Base-by-base conservation (phyloP, 2,797 vertebrate species). In the Garrulus glandarius region DNA sequence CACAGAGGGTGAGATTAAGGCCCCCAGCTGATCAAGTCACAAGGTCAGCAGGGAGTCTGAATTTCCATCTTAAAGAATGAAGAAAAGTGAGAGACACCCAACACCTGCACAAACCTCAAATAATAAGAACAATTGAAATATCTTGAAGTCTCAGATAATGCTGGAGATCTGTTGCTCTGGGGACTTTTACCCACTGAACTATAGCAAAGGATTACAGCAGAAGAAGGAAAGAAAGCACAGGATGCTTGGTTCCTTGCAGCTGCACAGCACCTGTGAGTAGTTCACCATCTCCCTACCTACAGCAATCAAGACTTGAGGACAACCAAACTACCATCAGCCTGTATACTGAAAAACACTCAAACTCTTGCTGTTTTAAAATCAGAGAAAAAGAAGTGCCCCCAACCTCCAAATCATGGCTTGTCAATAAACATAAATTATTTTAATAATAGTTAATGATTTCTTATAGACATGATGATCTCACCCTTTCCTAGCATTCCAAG, bases 391-490 rank as follows among this genome's bases (percentile, higher is more conserved):
- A 78, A 41, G 34, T 2, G 13, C 4, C 37, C 30, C 13, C 13
- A 17, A 6, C 23, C 29, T 47, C 36, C 12, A 77, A 70, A 79
- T 43, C 17, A 56, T 2, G 5, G 44, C 17, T 26, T 34, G 55
- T 65, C 69, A 94, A 81, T 80, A 87, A 53, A 19, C 18, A 8
- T 4, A 32, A 43, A 80, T 71, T 44, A 67, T 65, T 91, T 92
- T 75, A 78, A 29, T 44, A 79, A 32, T n/a, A 59, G 19, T 6
- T 53, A 81, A 82, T 60, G 13, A 92, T 87, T 95, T 91, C 80
- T 84, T 81, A 79, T 80, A 93, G 85, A 76, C 67, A 37, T 3
- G 5, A 74, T 92, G 95, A 96, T 68, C 72, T 94, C 91, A 89
- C 19, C 36, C 84, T 55, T 81, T 37, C 39, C 49, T 39, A 52